Evolutionary conservation across 1,140 invertebrate species (phyloP).

Genomic region (Varroa destructor): DNA sequence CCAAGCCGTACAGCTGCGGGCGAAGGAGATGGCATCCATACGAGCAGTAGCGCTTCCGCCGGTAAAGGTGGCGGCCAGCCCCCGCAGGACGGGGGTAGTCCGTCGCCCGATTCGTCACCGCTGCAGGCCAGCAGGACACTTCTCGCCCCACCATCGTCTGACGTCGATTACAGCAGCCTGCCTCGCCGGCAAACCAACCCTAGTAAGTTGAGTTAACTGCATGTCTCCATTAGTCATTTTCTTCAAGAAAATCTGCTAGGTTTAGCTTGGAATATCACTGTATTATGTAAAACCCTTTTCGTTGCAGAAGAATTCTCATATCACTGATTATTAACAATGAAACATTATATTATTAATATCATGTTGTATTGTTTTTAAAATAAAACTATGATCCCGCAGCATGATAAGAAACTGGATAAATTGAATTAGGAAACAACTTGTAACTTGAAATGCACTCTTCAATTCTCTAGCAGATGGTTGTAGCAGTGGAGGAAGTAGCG

Average conservation of each 20-base stretch:
- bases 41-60: neutral
- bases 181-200: slow-evolving; percentile 13
- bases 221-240: too few relatives aligned
- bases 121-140: slow-evolving; percentile 11
- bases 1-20: neutral
- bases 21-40: slow-evolving; percentile 7
- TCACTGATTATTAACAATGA: neutral
- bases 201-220: neutral
- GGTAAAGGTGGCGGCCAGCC: neutral
- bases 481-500: slow-evolving; percentile 20
- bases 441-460: too few relatives aligned
- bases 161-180: slow-evolving; percentile 23
- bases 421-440: too few relatives aligned
- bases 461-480: neutral
- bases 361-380: neutral
- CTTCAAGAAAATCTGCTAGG: too few relatives aligned
- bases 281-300: neutral
- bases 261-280: neutral
- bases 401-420: too few relatives aligned
- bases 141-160: neutral
- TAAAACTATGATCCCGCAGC: too few relatives aligned
- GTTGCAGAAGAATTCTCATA: neutral
- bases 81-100: slow-evolving; percentile 26
- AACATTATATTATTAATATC: neutral
- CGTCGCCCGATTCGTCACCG: slow-evolving; percentile 19